These are phyloP conservation scores for Eira barbara DNA, from an alignment of 2,113 vertebrate species.

Conservation along the genomic window DNA sequence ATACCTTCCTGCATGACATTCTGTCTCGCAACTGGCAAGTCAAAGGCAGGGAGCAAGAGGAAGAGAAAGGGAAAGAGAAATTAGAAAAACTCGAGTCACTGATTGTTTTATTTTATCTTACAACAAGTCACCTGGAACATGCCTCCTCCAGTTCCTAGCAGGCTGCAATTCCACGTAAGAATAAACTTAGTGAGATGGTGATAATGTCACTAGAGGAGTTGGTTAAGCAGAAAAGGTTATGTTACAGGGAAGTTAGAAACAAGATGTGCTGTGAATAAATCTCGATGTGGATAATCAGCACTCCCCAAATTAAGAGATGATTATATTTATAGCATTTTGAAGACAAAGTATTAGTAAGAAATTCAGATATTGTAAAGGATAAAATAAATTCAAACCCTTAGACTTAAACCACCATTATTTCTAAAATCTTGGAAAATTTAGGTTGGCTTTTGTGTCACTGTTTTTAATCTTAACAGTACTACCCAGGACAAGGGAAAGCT, in stretches of 20 bases:
- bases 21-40: conserved; percentile 18
- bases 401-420: conserved; percentile 27
- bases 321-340: conserved; percentile 35
- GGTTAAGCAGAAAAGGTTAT: conserved; percentile 61
- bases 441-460: conserved; percentile 40
- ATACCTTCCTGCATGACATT: neutral
- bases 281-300: conserved; percentile 31
- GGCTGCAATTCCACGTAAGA: conserved; percentile 40
- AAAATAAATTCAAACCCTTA: conserved; percentile 35
- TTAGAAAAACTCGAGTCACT: conserved; percentile 29
- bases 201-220: conserved; percentile 58
- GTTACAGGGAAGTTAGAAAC: conserved; percentile 33
- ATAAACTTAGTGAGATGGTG: conserved; percentile 39
- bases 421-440: conserved; percentile 43
- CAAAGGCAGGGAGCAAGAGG: neutral
- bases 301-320: conserved; percentile 19
- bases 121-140: conserved; percentile 3
- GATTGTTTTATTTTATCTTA: conserved; percentile 43
- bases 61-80: neutral
- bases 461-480: conserved; percentile 57
- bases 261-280: conserved; percentile 49
- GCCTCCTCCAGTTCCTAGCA: conserved; percentile 23
- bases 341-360: conserved; percentile 34
- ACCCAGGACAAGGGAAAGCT: conserved; percentile 46
- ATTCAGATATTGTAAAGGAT: conserved; percentile 41